phyloP scores from a whole-genome alignment of 2,797 vertebrate genomes.

The Betta splendens region DNA sequence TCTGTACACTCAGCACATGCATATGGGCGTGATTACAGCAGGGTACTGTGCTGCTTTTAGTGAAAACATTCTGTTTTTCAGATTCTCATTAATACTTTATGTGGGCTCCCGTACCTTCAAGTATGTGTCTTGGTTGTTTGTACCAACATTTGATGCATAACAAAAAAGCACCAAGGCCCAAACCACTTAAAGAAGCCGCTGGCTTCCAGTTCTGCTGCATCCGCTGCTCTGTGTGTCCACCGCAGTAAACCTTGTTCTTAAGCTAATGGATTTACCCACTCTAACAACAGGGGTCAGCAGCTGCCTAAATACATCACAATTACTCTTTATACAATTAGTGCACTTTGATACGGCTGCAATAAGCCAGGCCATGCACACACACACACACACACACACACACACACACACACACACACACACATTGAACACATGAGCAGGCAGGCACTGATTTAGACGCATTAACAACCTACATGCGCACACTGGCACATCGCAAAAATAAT shows the following conservation, averaged over 20 bases:
- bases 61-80: constrained; percentile 24
- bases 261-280: constrained; percentile 66
- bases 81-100: constrained; percentile 36
- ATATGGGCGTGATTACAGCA: background rate
- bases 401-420: background rate
- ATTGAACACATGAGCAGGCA: background rate
- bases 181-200: constrained; percentile 35
- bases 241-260: constrained; percentile 53
- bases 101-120: constrained; percentile 18
- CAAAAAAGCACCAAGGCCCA: constrained; percentile 37
- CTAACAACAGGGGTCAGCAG: constrained; percentile 68
- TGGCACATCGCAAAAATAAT: too few relatives aligned
- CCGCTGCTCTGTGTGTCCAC: constrained; percentile 29
- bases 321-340: constrained; percentile 68
- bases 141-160: constrained; percentile 43
- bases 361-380: constrained; percentile 20
- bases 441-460: background rate
- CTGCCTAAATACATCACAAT: constrained; percentile 73
- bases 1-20: background rate
- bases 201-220: constrained; percentile 16
- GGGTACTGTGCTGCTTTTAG: background rate
- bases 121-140: constrained; percentile 30
- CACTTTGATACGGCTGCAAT: constrained; percentile 30
- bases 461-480: too few relatives aligned
- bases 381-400: too few relatives aligned